Evolutionary conservation across 2,113 vertebrate genomes (phyloP).

Genomic region (Crypturellus undulatus): DNA sequence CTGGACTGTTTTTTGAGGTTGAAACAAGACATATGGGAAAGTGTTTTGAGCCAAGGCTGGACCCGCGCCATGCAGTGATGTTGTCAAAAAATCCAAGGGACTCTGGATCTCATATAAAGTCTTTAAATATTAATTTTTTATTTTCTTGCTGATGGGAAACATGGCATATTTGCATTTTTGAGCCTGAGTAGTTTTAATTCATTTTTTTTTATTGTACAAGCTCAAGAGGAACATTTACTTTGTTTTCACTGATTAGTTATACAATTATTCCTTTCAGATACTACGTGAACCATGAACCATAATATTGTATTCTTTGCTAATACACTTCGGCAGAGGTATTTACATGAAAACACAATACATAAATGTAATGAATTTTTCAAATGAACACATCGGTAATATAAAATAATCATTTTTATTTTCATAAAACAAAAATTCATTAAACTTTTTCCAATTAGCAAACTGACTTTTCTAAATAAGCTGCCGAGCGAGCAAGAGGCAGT

Average conservation of each 20-base stretch:
- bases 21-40: not conserved
- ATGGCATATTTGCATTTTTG: constrained; percentile 83
- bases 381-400: constrained; percentile 71
- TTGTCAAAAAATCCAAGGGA: not conserved
- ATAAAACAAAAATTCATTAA: constrained; percentile 80
- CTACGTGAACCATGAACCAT: constrained; percentile 83
- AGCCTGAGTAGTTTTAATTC: constrained; percentile 85
- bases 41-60: not conserved
- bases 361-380: constrained; percentile 83
- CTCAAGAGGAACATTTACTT: constrained; percentile 84
- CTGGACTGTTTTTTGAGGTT: not conserved
- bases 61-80: not conserved
- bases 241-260: constrained; percentile 85
- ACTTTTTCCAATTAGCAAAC: constrained; percentile 80
- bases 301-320: constrained; percentile 84
- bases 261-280: constrained; percentile 85
- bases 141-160: constrained; percentile 75
- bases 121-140: constrained; percentile 69
- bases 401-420: constrained; percentile 60
- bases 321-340: constrained; percentile 82
- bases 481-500: constrained; percentile 55
- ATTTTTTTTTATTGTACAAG: constrained; percentile 79
- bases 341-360: constrained; percentile 83
- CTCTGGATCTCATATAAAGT: not conserved
- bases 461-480: constrained; percentile 78